Percentiles rank a stretch among this genome's conserved stretches.
These are phyloP conservation scores for Anhinga anhinga DNA, from an alignment of 2,113 vertebrate species.

Conservation along the genomic window DNA sequence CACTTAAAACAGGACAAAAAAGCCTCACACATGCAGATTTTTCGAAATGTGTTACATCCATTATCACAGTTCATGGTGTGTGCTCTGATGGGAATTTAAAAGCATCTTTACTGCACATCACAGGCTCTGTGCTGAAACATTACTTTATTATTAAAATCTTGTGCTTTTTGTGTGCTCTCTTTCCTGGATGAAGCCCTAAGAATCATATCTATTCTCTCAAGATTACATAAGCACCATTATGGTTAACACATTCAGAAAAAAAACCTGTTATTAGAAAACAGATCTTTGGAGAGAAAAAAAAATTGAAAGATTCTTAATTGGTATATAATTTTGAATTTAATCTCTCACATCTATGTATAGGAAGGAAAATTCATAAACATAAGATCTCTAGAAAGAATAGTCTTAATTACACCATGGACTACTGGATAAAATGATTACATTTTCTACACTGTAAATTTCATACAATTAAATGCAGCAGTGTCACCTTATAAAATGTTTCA, in stretches of 20 bases:
- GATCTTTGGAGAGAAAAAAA: slow-evolving; percentile 21
- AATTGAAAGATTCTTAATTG: slow-evolving; percentile 49
- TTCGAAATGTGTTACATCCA: slow-evolving; percentile 73
- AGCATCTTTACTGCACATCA: slow-evolving; percentile 74
- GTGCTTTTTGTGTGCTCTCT: slow-evolving; percentile 56
- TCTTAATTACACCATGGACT: slow-evolving; percentile 78
- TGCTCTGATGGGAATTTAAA: slow-evolving; percentile 82
- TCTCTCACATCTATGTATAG: slow-evolving; percentile 58
- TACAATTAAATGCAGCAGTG: slow-evolving; percentile 77
- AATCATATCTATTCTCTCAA: slow-evolving; percentile 27
- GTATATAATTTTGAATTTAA: slow-evolving; percentile 69
- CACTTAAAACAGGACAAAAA: slow-evolving; percentile 73
- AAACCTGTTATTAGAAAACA: slow-evolving; percentile 44
- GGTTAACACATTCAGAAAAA: slow-evolving; percentile 27
- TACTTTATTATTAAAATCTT: slow-evolving; percentile 73
- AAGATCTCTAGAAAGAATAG: slow-evolving; percentile 68
- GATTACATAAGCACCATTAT: slow-evolving; percentile 40
- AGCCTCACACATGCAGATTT: slow-evolving; percentile 76
- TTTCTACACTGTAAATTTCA: slow-evolving; percentile 79
- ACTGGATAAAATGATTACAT: slow-evolving; percentile 77
- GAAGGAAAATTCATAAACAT: slow-evolving; percentile 71
- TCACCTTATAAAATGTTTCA: slow-evolving; percentile 80
- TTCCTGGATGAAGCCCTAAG: slow-evolving; percentile 40
- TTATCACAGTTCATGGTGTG: slow-evolving; percentile 80
- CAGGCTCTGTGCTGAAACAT: slow-evolving; percentile 57